phyloP scores from a whole-genome alignment of 2,797 vertebrate species.

The Ibycter americanus region DNA sequence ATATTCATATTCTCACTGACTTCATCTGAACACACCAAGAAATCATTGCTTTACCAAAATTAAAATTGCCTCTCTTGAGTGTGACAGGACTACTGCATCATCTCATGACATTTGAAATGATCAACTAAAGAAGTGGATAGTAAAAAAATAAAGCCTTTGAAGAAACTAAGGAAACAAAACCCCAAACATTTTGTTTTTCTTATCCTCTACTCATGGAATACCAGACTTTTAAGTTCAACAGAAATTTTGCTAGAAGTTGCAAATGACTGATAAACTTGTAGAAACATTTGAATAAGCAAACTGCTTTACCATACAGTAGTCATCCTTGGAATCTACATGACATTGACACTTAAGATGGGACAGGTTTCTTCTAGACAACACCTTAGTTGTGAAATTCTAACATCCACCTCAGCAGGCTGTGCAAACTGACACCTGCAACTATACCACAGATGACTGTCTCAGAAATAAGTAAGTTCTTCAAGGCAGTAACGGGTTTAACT shows the following conservation, averaged over 20 bases:
- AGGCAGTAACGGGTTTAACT: background rate
- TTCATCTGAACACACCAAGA: background rate
- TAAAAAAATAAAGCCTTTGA: background rate
- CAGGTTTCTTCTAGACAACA: background rate
- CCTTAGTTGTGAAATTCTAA: background rate
- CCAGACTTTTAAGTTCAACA: background rate
- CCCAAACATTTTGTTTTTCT: background rate
- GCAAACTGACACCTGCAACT: background rate
- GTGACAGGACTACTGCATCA: background rate
- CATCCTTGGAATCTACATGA: background rate
- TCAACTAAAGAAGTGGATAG: background rate
- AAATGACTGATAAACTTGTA: background rate
- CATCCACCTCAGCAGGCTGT: background rate
- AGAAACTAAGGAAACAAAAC: background rate
- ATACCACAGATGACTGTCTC: background rate
- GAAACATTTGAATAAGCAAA: background rate
- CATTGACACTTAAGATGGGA: background rate
- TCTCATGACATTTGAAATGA: background rate
- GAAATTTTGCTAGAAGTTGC: background rate
- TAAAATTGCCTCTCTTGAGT: background rate
- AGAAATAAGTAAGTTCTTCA: background rate
- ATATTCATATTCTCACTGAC: background rate
- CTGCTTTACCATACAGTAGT: background rate
- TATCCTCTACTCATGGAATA: background rate
- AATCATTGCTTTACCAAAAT: background rate